Conservation (phyloP, 2,113 vertebrate genomes). For the Agapornis roseicollis region DNA sequence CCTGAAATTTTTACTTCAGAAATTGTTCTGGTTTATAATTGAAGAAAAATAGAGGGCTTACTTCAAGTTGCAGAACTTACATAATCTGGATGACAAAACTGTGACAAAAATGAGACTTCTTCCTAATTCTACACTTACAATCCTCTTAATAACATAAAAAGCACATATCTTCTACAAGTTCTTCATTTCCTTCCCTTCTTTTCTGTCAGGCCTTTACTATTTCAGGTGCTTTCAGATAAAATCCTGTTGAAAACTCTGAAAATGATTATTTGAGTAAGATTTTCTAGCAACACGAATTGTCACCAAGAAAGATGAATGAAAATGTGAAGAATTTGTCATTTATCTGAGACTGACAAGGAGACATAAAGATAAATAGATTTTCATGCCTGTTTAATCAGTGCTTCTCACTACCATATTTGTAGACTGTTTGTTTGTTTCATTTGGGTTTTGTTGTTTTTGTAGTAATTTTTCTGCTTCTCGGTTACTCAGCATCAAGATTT, state of each 20-base stretch:
- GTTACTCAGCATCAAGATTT: background rate
- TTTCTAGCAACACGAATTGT: background rate
- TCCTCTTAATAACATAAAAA: background rate
- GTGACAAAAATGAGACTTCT: background rate
- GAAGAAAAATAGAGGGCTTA: background rate
- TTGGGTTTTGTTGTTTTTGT: background rate
- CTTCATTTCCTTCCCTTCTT: background rate
- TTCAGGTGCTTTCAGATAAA: background rate
- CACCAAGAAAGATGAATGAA: background rate
- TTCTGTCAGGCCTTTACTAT: background rate
- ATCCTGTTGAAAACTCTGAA: background rate
- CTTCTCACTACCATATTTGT: background rate
- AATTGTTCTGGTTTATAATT: background rate
- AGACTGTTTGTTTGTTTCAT: background rate
- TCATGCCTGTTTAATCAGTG: background rate
- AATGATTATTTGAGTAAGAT: background rate
- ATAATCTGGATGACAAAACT: background rate
- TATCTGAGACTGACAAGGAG: background rate
- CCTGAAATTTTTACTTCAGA: background rate
- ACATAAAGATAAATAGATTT: background rate
- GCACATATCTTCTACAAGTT: background rate
- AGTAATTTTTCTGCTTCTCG: background rate
- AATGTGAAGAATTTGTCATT: background rate
- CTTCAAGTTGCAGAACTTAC: background rate
- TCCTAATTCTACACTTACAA: background rate